These are phyloP conservation scores for Mercenaria mercenaria DNA, from an alignment of 1,140 invertebrate genomes.

Conservation along the genomic window DNA sequence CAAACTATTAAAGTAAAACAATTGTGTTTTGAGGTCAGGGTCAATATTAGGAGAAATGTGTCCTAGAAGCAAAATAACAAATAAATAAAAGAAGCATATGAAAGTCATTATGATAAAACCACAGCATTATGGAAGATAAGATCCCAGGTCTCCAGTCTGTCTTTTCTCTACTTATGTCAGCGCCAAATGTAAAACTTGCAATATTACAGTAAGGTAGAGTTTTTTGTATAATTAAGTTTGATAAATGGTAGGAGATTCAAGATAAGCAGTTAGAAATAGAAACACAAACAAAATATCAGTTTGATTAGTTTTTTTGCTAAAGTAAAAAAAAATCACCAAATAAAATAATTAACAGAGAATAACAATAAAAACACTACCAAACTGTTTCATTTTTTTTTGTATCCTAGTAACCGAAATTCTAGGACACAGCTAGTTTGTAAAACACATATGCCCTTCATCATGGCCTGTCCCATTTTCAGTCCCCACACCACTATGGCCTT, in stretches of 20 bases:
- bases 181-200: not conserved
- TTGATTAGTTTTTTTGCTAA: not conserved
- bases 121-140: not conserved
- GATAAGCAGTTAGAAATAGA: not conserved
- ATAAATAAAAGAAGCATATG: not conserved
- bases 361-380: not conserved
- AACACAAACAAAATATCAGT: not conserved
- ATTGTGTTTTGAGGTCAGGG: too few relatives aligned
- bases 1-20: too few relatives aligned
- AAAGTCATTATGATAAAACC: not conserved
- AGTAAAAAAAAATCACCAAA: not conserved
- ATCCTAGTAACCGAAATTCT: too few relatives aligned
- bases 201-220: not conserved
- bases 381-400: not conserved
- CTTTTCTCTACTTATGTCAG: not conserved
- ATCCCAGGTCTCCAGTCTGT: not conserved
- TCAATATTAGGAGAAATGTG: too few relatives aligned
- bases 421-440: too few relatives aligned
- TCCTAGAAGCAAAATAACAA: too few relatives aligned
- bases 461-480: too few relatives aligned
- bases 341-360: not conserved
- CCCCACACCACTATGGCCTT: too few relatives aligned
- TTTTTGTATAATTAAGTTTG: slow-evolving; percentile 25
- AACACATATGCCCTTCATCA: too few relatives aligned
- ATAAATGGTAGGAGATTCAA: not conserved